These are phyloP conservation scores for Gnathonemus longibarbis DNA, from an alignment of 2,113 vertebrate species.

Conservation along the genomic window DNA sequence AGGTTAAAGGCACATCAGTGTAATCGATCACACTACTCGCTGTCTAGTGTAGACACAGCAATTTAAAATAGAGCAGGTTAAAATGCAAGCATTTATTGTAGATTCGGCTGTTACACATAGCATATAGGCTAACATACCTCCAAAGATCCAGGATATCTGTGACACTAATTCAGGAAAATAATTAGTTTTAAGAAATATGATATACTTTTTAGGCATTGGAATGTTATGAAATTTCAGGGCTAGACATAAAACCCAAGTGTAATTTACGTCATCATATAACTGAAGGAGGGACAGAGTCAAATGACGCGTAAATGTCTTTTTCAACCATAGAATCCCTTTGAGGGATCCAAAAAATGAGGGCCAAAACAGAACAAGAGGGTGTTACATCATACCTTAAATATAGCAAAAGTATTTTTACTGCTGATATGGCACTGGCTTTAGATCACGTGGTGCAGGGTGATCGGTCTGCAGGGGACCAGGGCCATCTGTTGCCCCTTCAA, in stretches of 20 bases:
- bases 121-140: background rate
- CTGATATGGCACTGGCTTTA: background rate
- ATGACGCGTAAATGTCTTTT: background rate
- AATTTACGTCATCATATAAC: background rate
- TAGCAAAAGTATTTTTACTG: background rate
- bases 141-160: background rate
- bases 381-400: slow-evolving; percentile 5
- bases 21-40: background rate
- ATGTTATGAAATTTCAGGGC: no score
- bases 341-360: background rate
- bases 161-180: background rate
- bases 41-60: background rate
- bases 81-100: background rate
- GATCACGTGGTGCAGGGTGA: background rate
- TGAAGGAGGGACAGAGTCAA: background rate
- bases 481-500: background rate
- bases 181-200: background rate
- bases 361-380: background rate
- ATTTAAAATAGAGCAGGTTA: background rate
- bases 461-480: background rate
- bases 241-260: background rate
- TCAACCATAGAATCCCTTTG: background rate
- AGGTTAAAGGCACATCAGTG: background rate
- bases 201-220: no score
- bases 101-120: background rate